Base-by-base conservation (phyloP, 2,888 invertebrate species). In the Notocelia uddmanniana region DNA sequence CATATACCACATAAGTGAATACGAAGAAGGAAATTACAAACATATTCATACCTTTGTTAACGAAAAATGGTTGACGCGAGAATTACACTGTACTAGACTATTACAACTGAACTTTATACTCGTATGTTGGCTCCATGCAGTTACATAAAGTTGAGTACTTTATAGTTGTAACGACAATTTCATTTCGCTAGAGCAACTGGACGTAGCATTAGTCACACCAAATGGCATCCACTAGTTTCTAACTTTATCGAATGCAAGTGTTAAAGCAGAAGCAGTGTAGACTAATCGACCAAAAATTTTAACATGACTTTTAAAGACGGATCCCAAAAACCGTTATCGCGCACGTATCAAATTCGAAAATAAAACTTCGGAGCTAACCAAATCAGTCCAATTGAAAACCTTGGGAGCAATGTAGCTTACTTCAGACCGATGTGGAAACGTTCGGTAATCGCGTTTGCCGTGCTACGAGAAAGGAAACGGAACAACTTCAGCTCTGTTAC, bases 401-500 rank as follows among this genome's bases (percentile, higher is more conserved):
- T 75, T 63, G 74, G 70, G 60, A 76, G 74, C 70, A 73, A 55
- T 73, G 74, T 66, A 73, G 74, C 76, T 75, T 76, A 77, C 64
- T 74, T 66, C 59, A 45, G 37, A 68, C 41, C 66, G 26, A 58
- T 62, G 70, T 50, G 73, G 62, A 77, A 76, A 74, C 78, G 76
- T 74, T 74, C 71, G 69, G 70, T 75, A 78, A 78, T 80, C 77
- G 72, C 78, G 77, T 80, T 78, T 75, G 68, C 73, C 62, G 69
- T 69, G 48, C 59, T 57, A 73, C 58, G 54, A 9, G 62, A 31
- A 41, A 68, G 58, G 68, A 67, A 74, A 54, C 62, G 71, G 64
- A 57, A 63, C 52, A 70, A 70, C 55, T 68, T 66, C 66, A n/a
- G 60, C 11, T 41, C 34, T 11, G 60, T 72, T 62, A 54, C 31